Conservation (phyloP, 2,113 vertebrate genomes). For the Empidonax alnorum region DNA sequence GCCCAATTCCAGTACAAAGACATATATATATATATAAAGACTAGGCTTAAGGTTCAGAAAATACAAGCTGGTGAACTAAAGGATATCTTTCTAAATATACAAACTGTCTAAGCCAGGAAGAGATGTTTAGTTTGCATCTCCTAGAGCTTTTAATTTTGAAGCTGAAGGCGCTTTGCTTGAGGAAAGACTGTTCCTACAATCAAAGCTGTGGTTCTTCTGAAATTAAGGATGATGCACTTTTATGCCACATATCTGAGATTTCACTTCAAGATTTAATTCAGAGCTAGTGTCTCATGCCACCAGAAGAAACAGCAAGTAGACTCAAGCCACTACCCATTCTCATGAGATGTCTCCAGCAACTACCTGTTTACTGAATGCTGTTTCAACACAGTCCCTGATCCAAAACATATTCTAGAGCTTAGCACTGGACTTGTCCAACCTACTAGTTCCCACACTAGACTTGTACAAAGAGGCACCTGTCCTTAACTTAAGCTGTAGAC, state of each 20-base stretch:
- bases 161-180: background rate
- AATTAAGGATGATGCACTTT: background rate
- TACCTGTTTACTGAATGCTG: background rate
- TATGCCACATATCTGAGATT: background rate
- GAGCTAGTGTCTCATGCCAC: background rate
- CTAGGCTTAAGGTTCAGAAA: background rate
- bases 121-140: background rate
- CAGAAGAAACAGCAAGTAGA: background rate
- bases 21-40: background rate
- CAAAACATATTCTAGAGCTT: background rate
- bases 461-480: background rate
- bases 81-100: background rate
- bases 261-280: background rate
- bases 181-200: background rate
- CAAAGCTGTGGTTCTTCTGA: background rate
- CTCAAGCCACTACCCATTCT: background rate
- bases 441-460: background rate
- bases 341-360: background rate
- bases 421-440: background rate
- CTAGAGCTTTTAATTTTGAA: background rate
- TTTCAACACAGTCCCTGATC: background rate
- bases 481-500: background rate
- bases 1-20: background rate
- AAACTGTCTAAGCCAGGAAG: background rate
- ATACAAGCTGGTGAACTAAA: background rate